Percentiles rank a stretch among this genome's conserved stretches.
Conservation (phyloP, 92 coral and sea anemone species). For the Metridium senile region DNA sequence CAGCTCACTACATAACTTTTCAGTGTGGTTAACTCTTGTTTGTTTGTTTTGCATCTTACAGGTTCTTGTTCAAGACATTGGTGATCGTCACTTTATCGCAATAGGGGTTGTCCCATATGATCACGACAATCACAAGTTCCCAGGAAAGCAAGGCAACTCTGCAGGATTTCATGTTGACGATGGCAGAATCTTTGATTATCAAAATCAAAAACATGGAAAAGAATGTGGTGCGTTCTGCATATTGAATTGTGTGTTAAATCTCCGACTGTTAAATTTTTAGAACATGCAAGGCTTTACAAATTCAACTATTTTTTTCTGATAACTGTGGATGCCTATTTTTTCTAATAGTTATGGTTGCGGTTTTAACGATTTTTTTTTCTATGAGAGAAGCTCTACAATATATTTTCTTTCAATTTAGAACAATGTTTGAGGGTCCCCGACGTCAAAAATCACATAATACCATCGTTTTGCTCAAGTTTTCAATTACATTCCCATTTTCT, state of each 20-base stretch:
- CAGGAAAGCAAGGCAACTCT: slow-evolving; percentile 31
- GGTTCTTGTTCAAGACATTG: slow-evolving; percentile 42
- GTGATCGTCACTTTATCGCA: slow-evolving; percentile 29
- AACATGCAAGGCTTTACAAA: no score
- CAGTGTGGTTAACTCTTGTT: neutral
- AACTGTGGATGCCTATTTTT: no score
- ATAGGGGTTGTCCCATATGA: slow-evolving; percentile 28
- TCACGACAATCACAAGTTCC: slow-evolving; percentile 22
- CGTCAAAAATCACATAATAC: no score
- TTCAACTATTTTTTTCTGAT: no score
- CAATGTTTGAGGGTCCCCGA: no score
- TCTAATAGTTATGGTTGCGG: no score
- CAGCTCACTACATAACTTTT: neutral
- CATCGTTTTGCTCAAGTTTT: no score
- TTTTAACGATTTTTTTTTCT: no score
- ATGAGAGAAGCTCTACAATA: no score
- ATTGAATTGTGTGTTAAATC: neutral
- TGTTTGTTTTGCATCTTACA: neutral
- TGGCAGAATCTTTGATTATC: slow-evolving; percentile 13
- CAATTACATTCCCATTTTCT: no score
- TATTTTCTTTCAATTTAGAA: no score
- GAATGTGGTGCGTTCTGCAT: neutral
- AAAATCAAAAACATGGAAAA: neutral
- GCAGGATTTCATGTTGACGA: slow-evolving; percentile 41
- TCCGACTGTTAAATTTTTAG: neutral